Conservation (phyloP, 2,888 invertebrate species). For the Bruchidius siliquastri region DNA sequence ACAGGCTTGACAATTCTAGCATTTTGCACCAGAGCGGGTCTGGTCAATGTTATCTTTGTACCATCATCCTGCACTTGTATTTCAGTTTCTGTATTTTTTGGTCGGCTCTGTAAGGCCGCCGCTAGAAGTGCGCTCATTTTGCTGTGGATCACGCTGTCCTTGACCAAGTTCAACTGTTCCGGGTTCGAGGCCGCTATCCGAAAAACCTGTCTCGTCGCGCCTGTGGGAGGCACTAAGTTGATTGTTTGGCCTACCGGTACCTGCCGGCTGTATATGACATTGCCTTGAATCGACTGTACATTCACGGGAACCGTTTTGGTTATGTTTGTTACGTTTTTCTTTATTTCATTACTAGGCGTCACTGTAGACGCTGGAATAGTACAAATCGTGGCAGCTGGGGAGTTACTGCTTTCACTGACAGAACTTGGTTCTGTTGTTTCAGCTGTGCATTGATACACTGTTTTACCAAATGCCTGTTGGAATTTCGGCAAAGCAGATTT, state of each 20-base stretch:
- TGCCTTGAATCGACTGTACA: slow-evolving; percentile 60
- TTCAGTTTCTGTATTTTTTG: slow-evolving; percentile 34
- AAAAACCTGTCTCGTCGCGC: slow-evolving; percentile 43
- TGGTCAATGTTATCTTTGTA: slow-evolving; percentile 29
- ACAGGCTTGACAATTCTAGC: slow-evolving; percentile 54
- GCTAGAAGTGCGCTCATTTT: slow-evolving; percentile 49
- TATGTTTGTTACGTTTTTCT: slow-evolving; percentile 51
- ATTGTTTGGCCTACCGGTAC: slow-evolving; percentile 62
- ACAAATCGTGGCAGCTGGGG: slow-evolving; percentile 15
- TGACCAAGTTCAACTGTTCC: slow-evolving; percentile 45
- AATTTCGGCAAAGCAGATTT: slow-evolving; percentile 68
- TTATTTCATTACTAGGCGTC: slow-evolving; percentile 18
- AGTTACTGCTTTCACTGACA: slow-evolving; percentile 21
- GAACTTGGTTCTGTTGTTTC: slow-evolving; percentile 26
- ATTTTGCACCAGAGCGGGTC: slow-evolving; percentile 55
- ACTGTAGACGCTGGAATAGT: slow-evolving; percentile 14
- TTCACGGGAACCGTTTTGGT: slow-evolving; percentile 53
- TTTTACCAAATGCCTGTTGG: slow-evolving; percentile 74
- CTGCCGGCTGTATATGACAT: slow-evolving; percentile 69
- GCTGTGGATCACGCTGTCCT: slow-evolving; percentile 48
- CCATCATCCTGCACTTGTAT: slow-evolving; percentile 24
- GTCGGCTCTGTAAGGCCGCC: slow-evolving; percentile 47
- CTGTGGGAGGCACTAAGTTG: slow-evolving; percentile 51
- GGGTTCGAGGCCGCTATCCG: slow-evolving; percentile 45
- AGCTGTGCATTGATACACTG: slow-evolving; percentile 53